Conservation (phyloP, 1,140 invertebrate genomes). For the Periplaneta americana region DNA sequence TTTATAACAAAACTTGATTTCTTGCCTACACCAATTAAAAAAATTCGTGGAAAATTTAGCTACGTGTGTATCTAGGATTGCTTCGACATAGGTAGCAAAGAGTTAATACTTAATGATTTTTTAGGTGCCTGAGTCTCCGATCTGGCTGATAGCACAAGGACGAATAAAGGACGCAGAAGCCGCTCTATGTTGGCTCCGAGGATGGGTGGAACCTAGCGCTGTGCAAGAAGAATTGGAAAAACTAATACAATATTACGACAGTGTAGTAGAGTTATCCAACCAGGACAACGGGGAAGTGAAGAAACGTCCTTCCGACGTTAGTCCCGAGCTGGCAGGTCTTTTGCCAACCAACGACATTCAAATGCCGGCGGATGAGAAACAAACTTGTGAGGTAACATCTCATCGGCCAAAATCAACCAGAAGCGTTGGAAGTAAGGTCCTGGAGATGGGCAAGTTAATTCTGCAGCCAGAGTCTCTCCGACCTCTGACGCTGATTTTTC, state of each 20-base stretch:
- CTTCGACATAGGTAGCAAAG: too few species aligned
- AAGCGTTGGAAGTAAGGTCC: neutral
- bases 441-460: neutral
- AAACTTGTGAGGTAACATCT: neutral
- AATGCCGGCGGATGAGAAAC: too few species aligned
- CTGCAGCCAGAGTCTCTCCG: neutral
- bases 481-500: neutral
- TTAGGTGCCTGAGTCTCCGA: conserved; percentile 61
- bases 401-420: neutral
- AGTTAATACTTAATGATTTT: too few species aligned
- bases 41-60: too few species aligned
- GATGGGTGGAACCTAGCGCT: conserved; percentile 48
- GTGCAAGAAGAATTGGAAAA: conserved; percentile 35
- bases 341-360: neutral
- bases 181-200: conserved; percentile 59
- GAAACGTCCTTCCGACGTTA: neutral
- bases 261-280: neutral
- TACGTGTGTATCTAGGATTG: too few species aligned
- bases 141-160: conserved; percentile 49
- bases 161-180: conserved; percentile 39
- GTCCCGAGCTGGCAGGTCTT: neutral
- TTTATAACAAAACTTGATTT: too few species aligned
- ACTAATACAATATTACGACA: neutral
- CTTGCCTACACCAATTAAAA: too few species aligned
- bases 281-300: neutral